Conservation (phyloP, 2,113 vertebrate genomes). For the Pterocles orientalis region DNA sequence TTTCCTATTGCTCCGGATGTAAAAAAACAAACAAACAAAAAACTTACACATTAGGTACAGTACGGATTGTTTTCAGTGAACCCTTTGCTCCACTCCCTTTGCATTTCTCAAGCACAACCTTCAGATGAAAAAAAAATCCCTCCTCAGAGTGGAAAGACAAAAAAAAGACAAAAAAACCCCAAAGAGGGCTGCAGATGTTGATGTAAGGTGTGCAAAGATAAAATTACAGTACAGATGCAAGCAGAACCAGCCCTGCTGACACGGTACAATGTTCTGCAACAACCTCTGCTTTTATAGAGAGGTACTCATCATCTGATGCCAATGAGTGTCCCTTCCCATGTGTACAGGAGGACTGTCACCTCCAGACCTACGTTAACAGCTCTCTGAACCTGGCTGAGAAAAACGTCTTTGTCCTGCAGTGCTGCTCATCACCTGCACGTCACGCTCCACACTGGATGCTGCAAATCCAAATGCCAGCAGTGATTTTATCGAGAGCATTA, state of each 20-base stretch:
- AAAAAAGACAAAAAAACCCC: neutral
- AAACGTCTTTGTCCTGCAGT: neutral
- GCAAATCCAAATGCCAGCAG: rapidly evolving
- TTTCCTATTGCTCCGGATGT: neutral
- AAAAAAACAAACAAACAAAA: neutral
- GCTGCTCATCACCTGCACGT: neutral
- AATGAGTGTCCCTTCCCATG: neutral
- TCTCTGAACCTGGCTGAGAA: rapidly evolving
- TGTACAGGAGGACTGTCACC: neutral
- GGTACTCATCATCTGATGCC: neutral
- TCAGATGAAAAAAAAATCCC: neutral
- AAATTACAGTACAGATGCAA: neutral
- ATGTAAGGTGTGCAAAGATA: neutral
- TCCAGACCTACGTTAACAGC: neutral
- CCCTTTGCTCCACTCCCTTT: neutral
- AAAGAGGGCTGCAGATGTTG: neutral
- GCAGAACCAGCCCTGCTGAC: neutral
- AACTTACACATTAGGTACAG: neutral
- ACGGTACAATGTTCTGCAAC: neutral
- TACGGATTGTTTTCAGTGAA: neutral
- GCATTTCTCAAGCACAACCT: neutral
- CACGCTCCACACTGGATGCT: too few relatives aligned
- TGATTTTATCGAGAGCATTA: rapidly evolving
- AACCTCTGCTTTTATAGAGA: neutral
- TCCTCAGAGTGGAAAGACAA: rapidly evolving